Evolutionary conservation across 2,797 vertebrate genomes (phyloP), one percentile per base, ranked within the genome.

Genomic region (Pseudomugil tenellus): DNA sequence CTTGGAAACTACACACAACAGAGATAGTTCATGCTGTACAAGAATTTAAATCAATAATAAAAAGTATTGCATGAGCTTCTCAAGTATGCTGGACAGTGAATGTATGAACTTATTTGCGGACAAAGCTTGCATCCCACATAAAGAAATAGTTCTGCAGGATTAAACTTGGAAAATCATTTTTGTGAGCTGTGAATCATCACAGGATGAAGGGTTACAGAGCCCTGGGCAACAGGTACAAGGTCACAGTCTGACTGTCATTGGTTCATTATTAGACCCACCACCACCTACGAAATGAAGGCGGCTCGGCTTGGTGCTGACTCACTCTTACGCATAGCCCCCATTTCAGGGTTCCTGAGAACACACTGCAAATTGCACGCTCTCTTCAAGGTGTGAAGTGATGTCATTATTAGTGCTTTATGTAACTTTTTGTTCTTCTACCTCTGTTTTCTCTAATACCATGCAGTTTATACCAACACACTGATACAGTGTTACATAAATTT

Each of bases 21-120:
- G 64, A 84, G 69, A 85, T 43, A 80, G 55, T 70, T 79, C 91
- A 91, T 93, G 90, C 90, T 87, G 74, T 78, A 87, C 77, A 84
- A 76, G 48, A 69, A 84, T 41, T 58, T 81, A 84, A 76, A 76
- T 86, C 70, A 55, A 69, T 76, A 62, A 63, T 65, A n/a, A n/a
- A 57, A 56, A 72, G 63, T 87, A 84, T 88, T 87, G 85, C 83
- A 85, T 49, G 13, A 72, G 80, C 70, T 73, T 89, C 59, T 87
- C 35, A 68, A 73, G 51, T 57, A 84, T 59, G 66, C 58, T 41
- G 71, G 54, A 85, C 70, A 68, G 60, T 77, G 48, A 87, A 73
- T 67, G 80, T 14, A 7, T 54, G 55, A 16, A 62, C 72, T 54
- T 81, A 25, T 74, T 68, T 55, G 37, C 35, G 26, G 13, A 70